Conservation (phyloP, 2,113 vertebrate genomes). For the Leucopternis melanops region DNA sequence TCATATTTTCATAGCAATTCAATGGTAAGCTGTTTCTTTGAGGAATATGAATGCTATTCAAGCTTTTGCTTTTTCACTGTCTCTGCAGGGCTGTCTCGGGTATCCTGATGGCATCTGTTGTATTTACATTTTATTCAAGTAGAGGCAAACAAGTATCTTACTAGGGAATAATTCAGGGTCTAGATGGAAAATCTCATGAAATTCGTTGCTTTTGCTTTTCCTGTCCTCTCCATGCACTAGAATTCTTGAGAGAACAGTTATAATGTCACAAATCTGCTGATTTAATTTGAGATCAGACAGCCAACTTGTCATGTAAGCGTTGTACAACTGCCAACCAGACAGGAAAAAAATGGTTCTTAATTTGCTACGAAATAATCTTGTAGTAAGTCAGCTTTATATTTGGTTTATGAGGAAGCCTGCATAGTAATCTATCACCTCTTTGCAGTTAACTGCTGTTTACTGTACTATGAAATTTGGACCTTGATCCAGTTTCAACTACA, state of each 20-base stretch:
- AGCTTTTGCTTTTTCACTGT: neutral
- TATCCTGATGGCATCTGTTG: neutral
- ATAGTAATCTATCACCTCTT: neutral
- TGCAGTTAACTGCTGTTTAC: neutral
- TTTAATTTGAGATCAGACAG: conserved; percentile 4
- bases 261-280: neutral
- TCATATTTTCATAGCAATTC: neutral
- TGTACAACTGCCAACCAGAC: neutral
- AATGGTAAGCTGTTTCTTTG: neutral
- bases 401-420: neutral
- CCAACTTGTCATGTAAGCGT: neutral
- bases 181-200: neutral
- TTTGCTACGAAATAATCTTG: neutral
- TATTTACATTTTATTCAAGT: neutral
- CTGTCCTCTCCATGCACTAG: neutral
- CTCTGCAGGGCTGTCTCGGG: neutral
- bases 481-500: neutral
- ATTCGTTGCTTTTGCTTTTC: neutral
- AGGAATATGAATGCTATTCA: neutral
- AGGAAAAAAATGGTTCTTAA: neutral
- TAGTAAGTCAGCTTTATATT: neutral
- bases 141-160: neutral
- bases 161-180: neutral
- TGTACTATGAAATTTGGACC: neutral
- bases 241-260: neutral